Evolutionary conservation across 1,140 invertebrate species (phyloP), one percentile per base, ranked within the genome.

Genomic region (Geopemphigus sp.): DNA sequence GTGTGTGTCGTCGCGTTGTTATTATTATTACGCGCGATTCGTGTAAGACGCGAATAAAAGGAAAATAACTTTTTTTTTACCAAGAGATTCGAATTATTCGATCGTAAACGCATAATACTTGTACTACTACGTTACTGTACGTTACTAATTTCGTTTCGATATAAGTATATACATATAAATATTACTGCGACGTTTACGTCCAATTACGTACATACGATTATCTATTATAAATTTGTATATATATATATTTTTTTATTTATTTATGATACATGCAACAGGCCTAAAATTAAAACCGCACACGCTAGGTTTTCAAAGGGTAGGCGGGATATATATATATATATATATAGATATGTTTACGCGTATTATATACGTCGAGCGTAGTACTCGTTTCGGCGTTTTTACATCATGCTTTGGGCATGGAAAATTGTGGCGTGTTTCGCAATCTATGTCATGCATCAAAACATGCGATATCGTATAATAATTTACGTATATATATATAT

Each of bases 401-500:
- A 32, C 68, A 72, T 72, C 68, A 72, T 72, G 68, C 68, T 72
- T 72, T 54, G 68, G n/a, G 53, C 68, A 29, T 29, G 19, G 54
- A 72, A 53, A 50, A 53, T 47, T 47, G 11, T 72, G 24, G 68
- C 68, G 68, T 54, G 68, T 72, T 32, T 22, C 54, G 68, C 50
- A 72, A 72, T 72, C 50, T 72, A 72, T 29, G 68, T 54, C 68
- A 72, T 72, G 68, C 68, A 72, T 54, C 68, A 72, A 72, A 72
- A 72, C 68, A 72, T 72, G 68, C 68, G 50, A 72, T 72, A 54
- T 72, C n/a, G 29, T n/a, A n/a, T n/a, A n/a, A n/a, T n/a, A n/a
- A n/a, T n/a, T n/a, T n/a, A n/a, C n/a, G n/a, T n/a, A n/a, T n/a
- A n/a, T n/a, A n/a, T n/a, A n/a, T n/a, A n/a, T n/a, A n/a, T n/a